Percentiles rank a stretch among this genome's conserved stretches.
Conservation (phyloP, 1,140 invertebrate species). For the Heliconius himera region DNA sequence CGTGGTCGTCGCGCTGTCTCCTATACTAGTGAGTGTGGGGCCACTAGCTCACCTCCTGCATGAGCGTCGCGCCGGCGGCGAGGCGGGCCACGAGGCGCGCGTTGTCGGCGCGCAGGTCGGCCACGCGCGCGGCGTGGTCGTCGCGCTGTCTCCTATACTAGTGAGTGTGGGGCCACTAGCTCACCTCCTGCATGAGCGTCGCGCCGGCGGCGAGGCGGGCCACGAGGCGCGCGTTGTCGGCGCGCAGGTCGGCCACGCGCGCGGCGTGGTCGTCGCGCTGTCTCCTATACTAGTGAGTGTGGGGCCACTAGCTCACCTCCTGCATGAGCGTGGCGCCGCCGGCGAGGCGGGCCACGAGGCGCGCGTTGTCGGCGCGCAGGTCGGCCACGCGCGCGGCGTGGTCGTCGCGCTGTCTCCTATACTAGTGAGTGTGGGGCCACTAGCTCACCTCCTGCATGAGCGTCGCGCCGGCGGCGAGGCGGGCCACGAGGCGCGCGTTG, state of each 20-base stretch:
- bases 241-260: constrained; percentile 83
- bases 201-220: constrained; percentile 83
- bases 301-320: constrained; percentile 48
- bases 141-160: constrained; percentile 82
- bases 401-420: constrained; percentile 85
- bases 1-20: constrained; percentile 87
- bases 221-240: constrained; percentile 84
- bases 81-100: constrained; percentile 84
- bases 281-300: no score
- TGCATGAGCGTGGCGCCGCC: constrained; percentile 78
- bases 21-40: no score
- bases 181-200: constrained; percentile 70
- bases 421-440: not conserved
- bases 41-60: constrained; percentile 52
- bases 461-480: constrained; percentile 81
- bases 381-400: constrained; percentile 84
- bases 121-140: constrained; percentile 86
- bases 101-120: constrained; percentile 83
- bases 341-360: constrained; percentile 84
- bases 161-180: not conserved
- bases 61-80: constrained; percentile 80
- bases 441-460: constrained; percentile 65
- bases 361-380: constrained; percentile 84
- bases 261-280: constrained; percentile 88
- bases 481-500: constrained; percentile 84